These are phyloP conservation scores for Yponomeuta plumbellus DNA, from an alignment of 2,888 invertebrate genomes.

Conservation along the genomic window DNA sequence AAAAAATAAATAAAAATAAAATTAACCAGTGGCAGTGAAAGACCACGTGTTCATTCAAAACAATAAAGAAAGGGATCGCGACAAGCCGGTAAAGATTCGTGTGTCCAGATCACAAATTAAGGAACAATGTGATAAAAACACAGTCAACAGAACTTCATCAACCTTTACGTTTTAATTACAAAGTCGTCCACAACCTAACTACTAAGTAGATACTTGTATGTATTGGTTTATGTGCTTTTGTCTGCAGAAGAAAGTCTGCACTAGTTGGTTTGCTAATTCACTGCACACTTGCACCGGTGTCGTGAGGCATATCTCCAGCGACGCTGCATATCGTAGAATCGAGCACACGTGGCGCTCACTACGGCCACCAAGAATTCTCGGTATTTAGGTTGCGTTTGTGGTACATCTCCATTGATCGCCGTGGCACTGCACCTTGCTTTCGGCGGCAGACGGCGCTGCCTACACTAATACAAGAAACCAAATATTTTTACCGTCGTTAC, in stretches of 20 bases:
- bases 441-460: conserved; percentile 25
- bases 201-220: not conserved
- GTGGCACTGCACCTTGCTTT: conserved; percentile 60
- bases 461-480: conserved; percentile 23
- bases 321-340: conserved; percentile 49
- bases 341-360: conserved; percentile 61
- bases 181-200: too few species aligned
- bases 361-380: conserved; percentile 63
- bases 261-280: conserved; percentile 48
- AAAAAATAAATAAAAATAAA: too few species aligned
- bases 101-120: not conserved
- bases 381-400: conserved; percentile 75
- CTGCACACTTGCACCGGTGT: conserved; percentile 45
- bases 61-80: not conserved
- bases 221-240: conserved; percentile 15
- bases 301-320: conserved; percentile 25
- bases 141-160: too few species aligned
- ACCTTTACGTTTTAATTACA: too few species aligned
- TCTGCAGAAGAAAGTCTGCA: conserved; percentile 24
- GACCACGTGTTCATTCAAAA: conserved; percentile 1
- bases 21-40: not conserved
- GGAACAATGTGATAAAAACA: too few species aligned
- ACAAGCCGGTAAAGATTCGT: not conserved
- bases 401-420: conserved; percentile 74
- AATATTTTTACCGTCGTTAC: conserved; percentile 45